phyloP scores from a whole-genome alignment of 2,113 vertebrate species.

The Rhineura floridana region DNA sequence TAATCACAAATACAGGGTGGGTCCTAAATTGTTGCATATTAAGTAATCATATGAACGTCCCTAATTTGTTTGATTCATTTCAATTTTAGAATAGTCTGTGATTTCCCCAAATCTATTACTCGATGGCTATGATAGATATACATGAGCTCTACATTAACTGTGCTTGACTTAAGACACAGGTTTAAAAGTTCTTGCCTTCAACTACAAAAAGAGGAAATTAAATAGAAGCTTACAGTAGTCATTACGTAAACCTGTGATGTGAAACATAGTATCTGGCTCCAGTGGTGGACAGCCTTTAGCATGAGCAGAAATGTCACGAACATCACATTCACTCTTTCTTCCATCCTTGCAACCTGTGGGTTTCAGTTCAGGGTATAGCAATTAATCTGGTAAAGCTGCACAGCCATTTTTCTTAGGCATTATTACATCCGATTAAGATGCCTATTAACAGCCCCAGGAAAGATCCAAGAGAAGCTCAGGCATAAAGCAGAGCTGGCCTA shows the following conservation, averaged over 20 bases:
- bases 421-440: neutral
- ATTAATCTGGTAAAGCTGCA: neutral
- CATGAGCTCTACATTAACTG: fast-evolving
- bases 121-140: neutral
- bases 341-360: slow-evolving; percentile 44
- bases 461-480: neutral
- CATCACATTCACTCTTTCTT: slow-evolving; percentile 12
- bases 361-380: slow-evolving; percentile 20
- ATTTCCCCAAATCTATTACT: neutral
- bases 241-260: slow-evolving; percentile 73
- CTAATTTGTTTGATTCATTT: neutral
- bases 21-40: no score
- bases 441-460: neutral
- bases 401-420: neutral
- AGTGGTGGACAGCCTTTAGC: neutral
- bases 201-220: neutral
- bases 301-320: slow-evolving; percentile 8
- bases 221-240: slow-evolving; percentile 78
- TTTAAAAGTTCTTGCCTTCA: neutral
- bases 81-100: neutral
- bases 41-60: neutral
- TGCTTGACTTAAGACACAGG: neutral
- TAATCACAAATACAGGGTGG: no score
- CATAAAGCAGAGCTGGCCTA: neutral
- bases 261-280: slow-evolving; percentile 65